These are phyloP conservation scores for Blomia tropicalis DNA, from an alignment of 2,888 invertebrate genomes.

Conservation along the genomic window DNA sequence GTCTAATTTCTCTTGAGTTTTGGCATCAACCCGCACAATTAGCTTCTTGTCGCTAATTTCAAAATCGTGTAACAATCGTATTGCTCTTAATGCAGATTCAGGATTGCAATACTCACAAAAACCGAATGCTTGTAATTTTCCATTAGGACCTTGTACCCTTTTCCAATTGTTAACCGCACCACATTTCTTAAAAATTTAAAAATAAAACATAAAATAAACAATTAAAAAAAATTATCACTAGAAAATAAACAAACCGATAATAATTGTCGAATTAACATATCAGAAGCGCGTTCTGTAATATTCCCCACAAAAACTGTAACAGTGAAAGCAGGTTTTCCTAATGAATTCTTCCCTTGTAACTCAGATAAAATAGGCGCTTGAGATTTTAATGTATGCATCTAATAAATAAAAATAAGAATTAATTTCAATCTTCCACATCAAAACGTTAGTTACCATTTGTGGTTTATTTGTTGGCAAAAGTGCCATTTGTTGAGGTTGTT, in stretches of 20 bases:
- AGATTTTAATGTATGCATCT: constrained; percentile 18
- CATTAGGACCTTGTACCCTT: constrained; percentile 60
- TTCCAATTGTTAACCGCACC: constrained; percentile 93
- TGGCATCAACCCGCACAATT: constrained; percentile 86
- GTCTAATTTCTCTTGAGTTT: constrained; percentile 82
- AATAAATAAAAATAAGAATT: background rate
- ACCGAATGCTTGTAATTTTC: constrained; percentile 63
- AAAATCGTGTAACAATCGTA: constrained; percentile 76
- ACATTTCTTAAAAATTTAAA: constrained; percentile 48
- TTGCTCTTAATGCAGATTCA: constrained; percentile 83
- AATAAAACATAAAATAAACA: background rate
- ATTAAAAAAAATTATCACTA: constrained; percentile 17
- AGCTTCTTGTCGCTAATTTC: constrained; percentile 80
- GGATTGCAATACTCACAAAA: constrained; percentile 94
- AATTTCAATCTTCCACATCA: background rate
- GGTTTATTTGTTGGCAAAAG: too few relatives aligned
- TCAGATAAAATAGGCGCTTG: too few relatives aligned
- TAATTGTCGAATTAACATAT: constrained; percentile 80
- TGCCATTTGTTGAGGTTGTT: too few relatives aligned
- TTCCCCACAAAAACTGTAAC: constrained; percentile 96
- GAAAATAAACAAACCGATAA: constrained; percentile 42
- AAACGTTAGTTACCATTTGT: background rate
- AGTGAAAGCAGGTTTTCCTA: constrained; percentile 36
- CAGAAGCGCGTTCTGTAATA: constrained; percentile 84
- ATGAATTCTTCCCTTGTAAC: too few relatives aligned